Base-by-base conservation (phyloP, 2,797 vertebrate species). In the Poecilia wingei region DNA sequence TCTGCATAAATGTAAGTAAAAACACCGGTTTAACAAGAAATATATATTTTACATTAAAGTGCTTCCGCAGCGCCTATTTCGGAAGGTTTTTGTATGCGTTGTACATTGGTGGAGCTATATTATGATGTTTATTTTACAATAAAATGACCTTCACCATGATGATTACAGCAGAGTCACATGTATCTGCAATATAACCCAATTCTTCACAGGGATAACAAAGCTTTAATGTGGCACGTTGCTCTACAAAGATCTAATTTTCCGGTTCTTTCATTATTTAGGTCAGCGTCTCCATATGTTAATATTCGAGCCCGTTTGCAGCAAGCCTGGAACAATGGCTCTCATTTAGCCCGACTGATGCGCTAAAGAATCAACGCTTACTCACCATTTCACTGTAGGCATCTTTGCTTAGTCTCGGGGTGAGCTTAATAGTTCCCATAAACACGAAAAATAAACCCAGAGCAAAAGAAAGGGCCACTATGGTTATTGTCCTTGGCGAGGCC, bases 361-460 rank as follows among this genome's bases (percentile, higher is more conserved):
- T 20, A 0, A 45, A 3, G n/a, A 9, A 55, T 14, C n/a, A 55
- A 59, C 31, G 55, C 71, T 70, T 47, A 95, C 97, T 98, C 94
- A 99, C 98, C 98, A 99, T 99, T 91, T 99, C 98, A 76, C 95
- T 97, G 95, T 99, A 98, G 2, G 98, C 98, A 84, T 99, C 98
- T 94, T 98, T 99, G 96, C 97, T 99, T 79, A 99, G 96, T 72
- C 98, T 96, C 6, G 98, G 98, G 0, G 98, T 98, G 89, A 99
- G 95, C 82, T 99, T 99, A 90, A 99, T 98, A 82, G 98, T 98
- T n/a, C 98, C 98, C 98, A 99, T 99, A 41, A 99, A 99, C 73
- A 99, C 97, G 73, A 99, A 99, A 89, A 99, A 99, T 43, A 99
- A 95, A 61, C 98, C 98, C 82, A 99, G 90, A 47, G 98, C 98